Base-by-base conservation (phyloP, 1,140 invertebrate genomes). In the Sarcophaga peregrina region DNA sequence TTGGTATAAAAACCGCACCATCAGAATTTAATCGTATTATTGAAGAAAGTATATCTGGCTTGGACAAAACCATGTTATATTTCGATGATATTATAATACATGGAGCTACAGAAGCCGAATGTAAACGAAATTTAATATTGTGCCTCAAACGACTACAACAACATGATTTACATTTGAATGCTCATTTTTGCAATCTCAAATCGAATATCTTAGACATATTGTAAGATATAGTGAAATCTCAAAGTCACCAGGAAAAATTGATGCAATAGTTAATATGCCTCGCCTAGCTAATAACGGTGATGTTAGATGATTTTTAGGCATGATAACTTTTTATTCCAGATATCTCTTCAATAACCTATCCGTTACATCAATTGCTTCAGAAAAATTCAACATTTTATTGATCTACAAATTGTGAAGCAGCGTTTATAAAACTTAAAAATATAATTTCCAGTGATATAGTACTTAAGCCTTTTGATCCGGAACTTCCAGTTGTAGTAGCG, bases 1-100 rank as follows among this genome's bases (percentile, higher is more conserved):
- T 92, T 88, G 92, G 91, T 9, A 58, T 58, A 13, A 58, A 58
- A 58, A 9, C 50, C 15, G 48, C 48, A 6, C 11, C 48, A 50
- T 50, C 25, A 37, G 73, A 45, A 20, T 75, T 75, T 45, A 75
- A 75, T 75, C 73, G 73, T 37, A 75, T 75, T 75, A 75, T 75
- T 25, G 7, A 75, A 75, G n/a, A 75, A 75, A 75, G 17, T 37
- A 8, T 75, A 75, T 75, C 73, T 45, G 73, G 73, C 7, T 75
- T 75, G 25, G 45, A 75, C 20, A 75, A 75, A 13, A 17, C 73
- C n/a, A 75, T 75, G 73, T 75, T 25, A 37, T 75, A 75, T 75
- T 75, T 75, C 73, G 73, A 75, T 45, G 73, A 75, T 37, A 75
- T 75, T 45, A 25, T 37, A 75, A 45, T 75, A 75, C 73, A 75